Percentiles rank a stretch among this genome's conserved stretches.
phyloP scores from a whole-genome alignment of 2,888 invertebrate species.

The Cataglyphis livida region DNA sequence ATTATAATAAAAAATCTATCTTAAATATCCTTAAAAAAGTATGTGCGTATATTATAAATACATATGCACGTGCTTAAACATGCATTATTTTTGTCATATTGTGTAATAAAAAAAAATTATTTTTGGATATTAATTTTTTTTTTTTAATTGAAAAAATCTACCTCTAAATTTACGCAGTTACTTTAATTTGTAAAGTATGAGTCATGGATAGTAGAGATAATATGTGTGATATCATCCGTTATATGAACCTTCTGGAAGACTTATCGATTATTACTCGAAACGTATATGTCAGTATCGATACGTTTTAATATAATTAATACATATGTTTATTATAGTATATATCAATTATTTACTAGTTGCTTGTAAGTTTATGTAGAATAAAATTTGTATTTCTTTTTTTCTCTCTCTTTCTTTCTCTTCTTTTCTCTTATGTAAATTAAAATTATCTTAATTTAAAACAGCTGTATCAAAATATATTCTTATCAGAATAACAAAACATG shows the following conservation, averaged over 20 bases:
- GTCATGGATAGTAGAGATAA: background rate
- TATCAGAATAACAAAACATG: too few species aligned
- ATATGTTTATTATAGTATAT: background rate
- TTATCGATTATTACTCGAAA: conserved; percentile 8
- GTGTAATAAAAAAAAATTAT: background rate
- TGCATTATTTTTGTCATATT: background rate
- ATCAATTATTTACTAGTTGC: background rate
- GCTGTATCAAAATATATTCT: too few species aligned
- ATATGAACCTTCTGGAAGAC: background rate
- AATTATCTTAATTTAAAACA: background rate
- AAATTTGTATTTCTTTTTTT: background rate
- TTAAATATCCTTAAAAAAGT: background rate
- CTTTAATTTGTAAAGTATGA: background rate
- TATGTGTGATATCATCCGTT: conserved; percentile 12
- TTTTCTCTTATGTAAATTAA: background rate
- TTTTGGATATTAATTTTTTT: too few species aligned
- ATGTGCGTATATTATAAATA: background rate
- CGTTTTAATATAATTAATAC: conserved; percentile 16
- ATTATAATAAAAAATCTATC: background rate
- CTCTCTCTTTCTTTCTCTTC: background rate
- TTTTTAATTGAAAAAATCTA: background rate
- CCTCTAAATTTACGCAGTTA: background rate
- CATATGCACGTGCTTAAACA: background rate
- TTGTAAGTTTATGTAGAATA: background rate
- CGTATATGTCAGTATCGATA: background rate